Conservation (phyloP, 2,888 invertebrate genomes). For the Patella depressa region DNA sequence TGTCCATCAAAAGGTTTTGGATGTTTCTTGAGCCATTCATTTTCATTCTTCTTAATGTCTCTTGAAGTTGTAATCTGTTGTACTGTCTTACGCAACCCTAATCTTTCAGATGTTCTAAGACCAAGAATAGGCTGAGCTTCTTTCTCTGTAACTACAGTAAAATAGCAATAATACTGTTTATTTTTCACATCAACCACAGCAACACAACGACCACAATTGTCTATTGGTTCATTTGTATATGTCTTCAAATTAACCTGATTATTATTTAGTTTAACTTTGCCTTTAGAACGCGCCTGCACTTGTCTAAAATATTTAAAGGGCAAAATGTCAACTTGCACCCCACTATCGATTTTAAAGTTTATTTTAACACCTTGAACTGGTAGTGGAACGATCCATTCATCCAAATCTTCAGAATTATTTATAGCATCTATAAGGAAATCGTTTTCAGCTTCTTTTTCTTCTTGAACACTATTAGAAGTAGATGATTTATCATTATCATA, state of each 20-base stretch:
- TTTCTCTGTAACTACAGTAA: background rate
- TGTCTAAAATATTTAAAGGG: background rate
- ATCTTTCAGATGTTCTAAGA: background rate
- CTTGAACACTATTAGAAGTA: background rate
- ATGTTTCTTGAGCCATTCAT: background rate
- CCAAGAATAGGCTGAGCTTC: background rate
- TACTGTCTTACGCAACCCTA: background rate
- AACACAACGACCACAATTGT: background rate
- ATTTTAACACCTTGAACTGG: background rate
- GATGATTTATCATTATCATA: too few species aligned
- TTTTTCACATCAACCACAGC: background rate
- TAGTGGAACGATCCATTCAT: constrained; percentile 1
- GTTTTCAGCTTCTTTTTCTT: background rate
- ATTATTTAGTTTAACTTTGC: too few species aligned
- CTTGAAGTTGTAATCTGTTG: background rate
- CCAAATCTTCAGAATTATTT: background rate
- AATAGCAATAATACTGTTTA: background rate
- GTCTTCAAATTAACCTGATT: too few species aligned
- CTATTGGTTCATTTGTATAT: too few species aligned
- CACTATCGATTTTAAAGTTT: background rate
- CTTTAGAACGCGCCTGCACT: too few species aligned
- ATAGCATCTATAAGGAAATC: background rate
- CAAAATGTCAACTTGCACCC: background rate
- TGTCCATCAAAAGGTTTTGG: background rate
- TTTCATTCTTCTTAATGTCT: background rate